phyloP scores from a whole-genome alignment of 1,140 invertebrate species.

The Monomorium pharaonis region DNA sequence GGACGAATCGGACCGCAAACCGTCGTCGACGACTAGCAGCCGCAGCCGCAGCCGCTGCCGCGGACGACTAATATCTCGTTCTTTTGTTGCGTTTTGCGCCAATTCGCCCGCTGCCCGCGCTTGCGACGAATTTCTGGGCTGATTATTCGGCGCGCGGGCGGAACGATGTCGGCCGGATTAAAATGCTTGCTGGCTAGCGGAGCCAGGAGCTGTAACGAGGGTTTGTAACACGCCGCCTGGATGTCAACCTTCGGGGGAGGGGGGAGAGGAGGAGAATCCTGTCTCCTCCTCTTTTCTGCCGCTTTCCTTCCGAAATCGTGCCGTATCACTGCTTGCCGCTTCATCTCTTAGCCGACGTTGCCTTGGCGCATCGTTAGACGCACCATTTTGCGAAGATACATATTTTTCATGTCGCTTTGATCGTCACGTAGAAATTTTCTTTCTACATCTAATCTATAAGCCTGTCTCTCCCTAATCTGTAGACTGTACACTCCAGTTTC shows the following conservation, averaged over 20 bases:
- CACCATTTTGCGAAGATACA: not conserved
- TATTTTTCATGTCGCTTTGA: not conserved
- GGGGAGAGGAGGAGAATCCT: not conserved
- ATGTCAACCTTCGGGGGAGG: slow-evolving; percentile 61
- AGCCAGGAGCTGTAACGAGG: slow-evolving; percentile 56
- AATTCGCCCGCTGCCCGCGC: slow-evolving; percentile 74
- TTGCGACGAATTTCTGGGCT: slow-evolving; percentile 83
- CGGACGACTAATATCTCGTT: slow-evolving; percentile 80
- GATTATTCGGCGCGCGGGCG: slow-evolving; percentile 81
- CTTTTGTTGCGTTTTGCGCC: slow-evolving; percentile 82
- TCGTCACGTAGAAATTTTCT: not conserved
- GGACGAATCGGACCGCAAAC: not conserved
- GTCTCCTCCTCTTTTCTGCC: slow-evolving; percentile 17
- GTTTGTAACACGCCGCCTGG: slow-evolving; percentile 17
- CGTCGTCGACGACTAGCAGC: slow-evolving; percentile 42
- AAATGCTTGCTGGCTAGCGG: slow-evolving; percentile 75
- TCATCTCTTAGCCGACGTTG: not conserved
- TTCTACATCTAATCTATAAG: not conserved
- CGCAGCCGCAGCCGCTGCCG: slow-evolving; percentile 42
- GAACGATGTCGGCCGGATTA: slow-evolving; percentile 82
- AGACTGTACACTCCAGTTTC: not conserved
- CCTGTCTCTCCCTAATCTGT: not conserved
- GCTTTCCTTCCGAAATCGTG: slow-evolving; percentile 40
- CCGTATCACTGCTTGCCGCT: not conserved
- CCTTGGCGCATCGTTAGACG: not conserved